Conservation (phyloP, 2,888 invertebrate species). For the Mythimna loreyi region DNA sequence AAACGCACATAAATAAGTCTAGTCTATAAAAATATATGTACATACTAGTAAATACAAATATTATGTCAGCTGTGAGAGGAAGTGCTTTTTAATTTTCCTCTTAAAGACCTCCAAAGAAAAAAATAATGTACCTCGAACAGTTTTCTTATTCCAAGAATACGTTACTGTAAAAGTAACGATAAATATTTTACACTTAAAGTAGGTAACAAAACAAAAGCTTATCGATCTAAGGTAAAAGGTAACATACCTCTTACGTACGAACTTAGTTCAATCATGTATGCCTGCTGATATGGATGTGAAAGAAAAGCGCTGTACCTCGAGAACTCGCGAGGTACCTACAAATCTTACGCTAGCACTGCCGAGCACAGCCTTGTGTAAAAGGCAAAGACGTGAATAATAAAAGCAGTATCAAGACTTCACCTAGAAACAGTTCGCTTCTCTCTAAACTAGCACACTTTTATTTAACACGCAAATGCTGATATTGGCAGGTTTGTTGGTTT, state of each 20-base stretch:
- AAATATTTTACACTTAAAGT: background rate
- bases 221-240: background rate
- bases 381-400: conserved; percentile 38
- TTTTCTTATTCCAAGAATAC: too few species aligned
- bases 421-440: conserved; percentile 2
- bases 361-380: conserved; percentile 19
- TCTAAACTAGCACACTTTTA: conserved; percentile 1
- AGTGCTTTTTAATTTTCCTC: too few species aligned
- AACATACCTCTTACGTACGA: conserved; percentile 6
- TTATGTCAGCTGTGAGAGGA: too few species aligned
- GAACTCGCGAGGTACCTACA: conserved; percentile 23
- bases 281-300: conserved; percentile 34
- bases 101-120: too few species aligned
- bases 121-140: background rate
- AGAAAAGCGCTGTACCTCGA: conserved; percentile 32
- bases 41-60: too few species aligned
- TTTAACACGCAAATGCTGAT: background rate
- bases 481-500: too few species aligned
- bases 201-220: conserved; percentile 16
- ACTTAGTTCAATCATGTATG: conserved; percentile 43
- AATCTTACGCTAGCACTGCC: conserved; percentile 27
- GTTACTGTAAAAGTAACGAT: too few species aligned
- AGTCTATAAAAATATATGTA: too few species aligned
- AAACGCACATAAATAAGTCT: too few species aligned
- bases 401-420: conserved; percentile 26